Evolutionary conservation across 2,113 vertebrate species (phyloP).

Genomic region (Tachuris rubrigastra): DNA sequence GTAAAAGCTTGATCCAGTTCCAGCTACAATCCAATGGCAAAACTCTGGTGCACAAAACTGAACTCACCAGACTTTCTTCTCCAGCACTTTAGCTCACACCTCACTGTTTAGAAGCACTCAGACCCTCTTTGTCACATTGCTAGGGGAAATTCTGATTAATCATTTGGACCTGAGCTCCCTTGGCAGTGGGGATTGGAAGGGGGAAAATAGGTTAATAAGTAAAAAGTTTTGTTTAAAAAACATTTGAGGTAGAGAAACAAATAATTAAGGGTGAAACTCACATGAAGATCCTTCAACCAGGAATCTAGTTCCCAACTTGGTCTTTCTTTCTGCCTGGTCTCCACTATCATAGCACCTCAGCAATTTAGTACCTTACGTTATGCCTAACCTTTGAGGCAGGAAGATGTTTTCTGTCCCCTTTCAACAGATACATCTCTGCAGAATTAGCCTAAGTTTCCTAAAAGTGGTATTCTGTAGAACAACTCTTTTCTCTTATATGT

Average conservation of each 20-base stretch:
- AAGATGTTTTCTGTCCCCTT: neutral
- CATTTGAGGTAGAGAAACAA: neutral
- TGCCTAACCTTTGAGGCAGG: neutral
- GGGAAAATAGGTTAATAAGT: neutral
- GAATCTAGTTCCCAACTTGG: neutral
- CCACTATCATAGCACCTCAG: neutral
- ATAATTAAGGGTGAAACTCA: neutral
- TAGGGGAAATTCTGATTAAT: neutral
- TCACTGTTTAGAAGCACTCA: neutral
- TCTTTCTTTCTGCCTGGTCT: neutral
- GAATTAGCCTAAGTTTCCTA: neutral
- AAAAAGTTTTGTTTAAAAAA: neutral
- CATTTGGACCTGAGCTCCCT: neutral
- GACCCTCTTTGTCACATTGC: neutral
- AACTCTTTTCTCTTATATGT: neutral
- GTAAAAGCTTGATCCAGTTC: constrained; percentile 10
- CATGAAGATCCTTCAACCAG: neutral
- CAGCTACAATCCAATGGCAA: neutral
- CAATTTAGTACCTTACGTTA: neutral
- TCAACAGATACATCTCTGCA: neutral
- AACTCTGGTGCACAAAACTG: neutral
- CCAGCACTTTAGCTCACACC: neutral
- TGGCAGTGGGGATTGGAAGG: neutral
- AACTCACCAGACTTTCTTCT: neutral
- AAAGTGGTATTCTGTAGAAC: neutral